These are phyloP conservation scores for Terebella lapidaria DNA, from an alignment of 2,888 invertebrate species.

Conservation along the genomic window DNA sequence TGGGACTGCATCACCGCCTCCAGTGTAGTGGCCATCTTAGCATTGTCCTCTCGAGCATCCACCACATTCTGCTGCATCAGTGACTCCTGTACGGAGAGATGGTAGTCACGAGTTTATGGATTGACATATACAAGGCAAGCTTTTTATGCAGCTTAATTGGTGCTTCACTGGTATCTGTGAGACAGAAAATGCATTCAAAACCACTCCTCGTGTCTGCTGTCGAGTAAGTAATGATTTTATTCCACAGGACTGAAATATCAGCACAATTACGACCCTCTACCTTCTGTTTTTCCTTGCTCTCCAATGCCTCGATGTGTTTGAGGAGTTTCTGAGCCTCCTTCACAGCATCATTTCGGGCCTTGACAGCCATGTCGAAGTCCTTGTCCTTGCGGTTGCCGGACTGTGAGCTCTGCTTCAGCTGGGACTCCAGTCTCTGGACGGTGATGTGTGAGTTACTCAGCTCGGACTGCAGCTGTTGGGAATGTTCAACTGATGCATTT, in stretches of 20 bases:
- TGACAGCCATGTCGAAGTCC: slow-evolving; percentile 33
- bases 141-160: too few relatives aligned
- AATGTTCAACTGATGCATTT: too few relatives aligned
- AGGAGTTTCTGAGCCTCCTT: slow-evolving; percentile 30
- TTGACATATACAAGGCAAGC: too few relatives aligned
- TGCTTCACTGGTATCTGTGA: too few relatives aligned
- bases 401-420: slow-evolving; percentile 29
- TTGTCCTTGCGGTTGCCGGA: slow-evolving; percentile 32
- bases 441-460: slow-evolving; percentile 35
- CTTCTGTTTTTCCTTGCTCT: slow-evolving; percentile 16
- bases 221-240: too few relatives aligned
- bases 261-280: too few relatives aligned
- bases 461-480: slow-evolving; percentile 37
- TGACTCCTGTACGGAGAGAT: too few relatives aligned
- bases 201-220: too few relatives aligned
- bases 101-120: too few relatives aligned
- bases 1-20: slow-evolving; percentile 48
- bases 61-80: slow-evolving; percentile 37
- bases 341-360: slow-evolving; percentile 36
- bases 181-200: too few relatives aligned
- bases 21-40: slow-evolving; percentile 41
- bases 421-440: slow-evolving; percentile 36
- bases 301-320: slow-evolving; percentile 14
- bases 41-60: slow-evolving; percentile 41
- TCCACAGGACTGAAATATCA: too few relatives aligned